Conservation (phyloP, 2,888 invertebrate species). For the Stenotaenia linearis region DNA sequence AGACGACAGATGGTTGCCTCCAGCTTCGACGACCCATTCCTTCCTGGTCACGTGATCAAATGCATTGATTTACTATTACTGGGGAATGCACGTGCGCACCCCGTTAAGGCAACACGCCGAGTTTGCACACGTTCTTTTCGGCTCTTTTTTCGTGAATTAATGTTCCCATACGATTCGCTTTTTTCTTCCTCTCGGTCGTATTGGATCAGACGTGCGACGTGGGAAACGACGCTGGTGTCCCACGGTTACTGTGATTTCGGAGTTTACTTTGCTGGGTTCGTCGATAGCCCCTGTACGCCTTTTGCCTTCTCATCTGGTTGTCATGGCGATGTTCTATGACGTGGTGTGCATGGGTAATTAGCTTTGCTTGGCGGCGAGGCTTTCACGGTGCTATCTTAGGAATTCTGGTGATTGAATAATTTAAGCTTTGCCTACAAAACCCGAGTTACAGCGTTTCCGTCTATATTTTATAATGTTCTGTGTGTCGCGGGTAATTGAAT, state of each 20-base stretch:
- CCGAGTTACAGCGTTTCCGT: background rate
- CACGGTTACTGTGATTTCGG: background rate
- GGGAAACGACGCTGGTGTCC: background rate
- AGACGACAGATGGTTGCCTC: conserved; percentile 11
- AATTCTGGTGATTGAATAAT: conserved; percentile 4
- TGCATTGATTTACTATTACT: conserved; percentile 14
- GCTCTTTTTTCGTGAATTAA: background rate
- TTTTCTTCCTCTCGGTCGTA: background rate
- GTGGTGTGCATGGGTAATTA: background rate
- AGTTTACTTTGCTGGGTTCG: background rate
- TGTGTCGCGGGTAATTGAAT: background rate
- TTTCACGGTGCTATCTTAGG: conserved; percentile 5
- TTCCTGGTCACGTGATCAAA: background rate
- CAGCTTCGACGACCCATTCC: background rate
- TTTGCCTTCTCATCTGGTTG: background rate
- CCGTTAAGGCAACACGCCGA: background rate
- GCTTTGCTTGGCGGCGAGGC: background rate
- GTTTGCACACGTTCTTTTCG: background rate
- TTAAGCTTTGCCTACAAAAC: background rate
- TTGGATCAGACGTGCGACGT: background rate
- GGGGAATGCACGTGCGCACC: conserved; percentile 1
- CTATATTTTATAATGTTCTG: background rate
- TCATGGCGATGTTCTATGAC: background rate
- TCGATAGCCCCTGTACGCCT: background rate
- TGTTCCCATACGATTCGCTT: background rate